Evolutionary conservation across 1,140 invertebrate genomes (phyloP), one percentile per base, ranked within the genome.

Genomic region (Probaryconus sp.): DNA sequence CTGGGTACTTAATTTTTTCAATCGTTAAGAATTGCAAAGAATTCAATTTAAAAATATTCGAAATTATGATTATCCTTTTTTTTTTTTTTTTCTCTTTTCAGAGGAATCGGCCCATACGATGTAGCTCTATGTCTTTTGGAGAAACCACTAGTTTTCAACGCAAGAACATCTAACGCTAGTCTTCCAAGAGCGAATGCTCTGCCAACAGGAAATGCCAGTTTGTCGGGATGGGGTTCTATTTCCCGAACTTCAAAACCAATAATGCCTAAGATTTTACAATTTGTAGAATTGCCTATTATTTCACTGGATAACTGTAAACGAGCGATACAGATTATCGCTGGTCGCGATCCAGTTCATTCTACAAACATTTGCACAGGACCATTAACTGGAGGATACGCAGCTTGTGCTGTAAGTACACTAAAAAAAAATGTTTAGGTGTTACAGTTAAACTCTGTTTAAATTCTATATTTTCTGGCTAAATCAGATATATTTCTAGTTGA

Each of bases 341-440:
- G 72, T 64, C 35, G 51, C 1, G 75, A 80, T 0, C 71, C 84
- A 7, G 51, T 89, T 3, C 77, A 75, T 2, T n/a, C 40, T 1
- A 83, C 84, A 17, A 90, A 93, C 60, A 78, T 92, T 13, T 93
- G 92, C 81, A 90, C 91, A 5, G 89, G 89, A 17, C 91, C 92
- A 1, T 71, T 90, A 2, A 81, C 84, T 18, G 89, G 90, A 14
- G 89, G 90, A 45, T 82, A 87, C 14, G 89, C 89, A 13, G 91
- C 91, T 6, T 93, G 92, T 83, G 90, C 84, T 60, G 84, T 85
- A 69, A 85, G 79, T n/a, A n/a, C n/a, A n/a, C n/a, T n/a, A n/a
- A n/a, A n/a, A n/a, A n/a, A n/a, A n/a, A n/a, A n/a, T n/a, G n/a
- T n/a, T n/a, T n/a, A n/a, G n/a, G n/a, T n/a, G n/a, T n/a, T n/a